Evolutionary conservation across 2,113 vertebrate species (phyloP), one percentile per base, ranked within the genome.

Genomic region (Trichechus manatus): DNA sequence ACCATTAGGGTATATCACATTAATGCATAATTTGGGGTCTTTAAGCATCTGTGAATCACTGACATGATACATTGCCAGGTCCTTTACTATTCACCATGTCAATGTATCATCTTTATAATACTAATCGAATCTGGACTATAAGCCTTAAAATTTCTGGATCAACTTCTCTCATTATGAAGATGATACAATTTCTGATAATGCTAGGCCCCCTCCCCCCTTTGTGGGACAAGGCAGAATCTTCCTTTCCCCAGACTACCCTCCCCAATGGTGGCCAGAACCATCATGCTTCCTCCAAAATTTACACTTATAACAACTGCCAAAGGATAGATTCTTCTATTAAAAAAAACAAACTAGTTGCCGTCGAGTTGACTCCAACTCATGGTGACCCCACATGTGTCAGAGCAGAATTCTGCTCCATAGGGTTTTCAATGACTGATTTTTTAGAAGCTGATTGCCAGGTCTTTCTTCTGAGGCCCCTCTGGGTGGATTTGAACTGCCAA

Each of bases 1-100:
- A 74, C 66, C 63, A 91, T 96, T 85, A 96, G 95, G 93, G 82
- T 72, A 70, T 83, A 95, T 96, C 70, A 91, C 77, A 93, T 96
- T 94, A 95, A 96, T 89, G 97, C 74, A 94, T 92, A 97, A 97
- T 95, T 95, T 44, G n/a, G 39, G 63, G 83, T 95, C 95, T 85
- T 97, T 96, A 98, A 98, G 97, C 95, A 86, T 72, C 61, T 91
- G 96, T 70, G 93, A 97, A 81, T 93, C 97, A 97, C 84, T 77
- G 96, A 94, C 79, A 97, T 6, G 53, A 17, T 92, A 88, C 39
- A 91, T 87, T 96, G 47, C 27, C 77, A 93, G 5, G 9, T 85
- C 66, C 33, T 97, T 97, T 68, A 53, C 93, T 89, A 86, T 64
- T 85, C 27, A 42, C 83, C 92, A 25, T 63, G 79, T 70, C 85